Conservation (phyloP, 2,113 vertebrate species). For the Pollimyrus isidori region DNA sequence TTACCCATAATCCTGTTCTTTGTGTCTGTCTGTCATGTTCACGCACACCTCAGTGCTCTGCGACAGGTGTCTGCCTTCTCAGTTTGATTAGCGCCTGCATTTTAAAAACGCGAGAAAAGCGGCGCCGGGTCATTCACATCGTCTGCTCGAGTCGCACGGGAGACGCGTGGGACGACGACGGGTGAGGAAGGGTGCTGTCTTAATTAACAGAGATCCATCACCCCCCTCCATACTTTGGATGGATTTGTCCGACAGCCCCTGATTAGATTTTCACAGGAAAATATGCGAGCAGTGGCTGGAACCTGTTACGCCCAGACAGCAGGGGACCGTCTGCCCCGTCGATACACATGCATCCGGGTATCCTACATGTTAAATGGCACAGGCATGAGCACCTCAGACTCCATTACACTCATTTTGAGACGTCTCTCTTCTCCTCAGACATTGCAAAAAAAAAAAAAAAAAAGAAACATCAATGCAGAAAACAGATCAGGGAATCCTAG, state of each 20-base stretch:
- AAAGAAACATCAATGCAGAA: not conserved
- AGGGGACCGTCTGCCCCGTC: not conserved
- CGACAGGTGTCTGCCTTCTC: not conserved
- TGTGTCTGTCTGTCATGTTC: not conserved
- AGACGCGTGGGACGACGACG: conserved; percentile 20
- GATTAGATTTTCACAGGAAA: conserved; percentile 33
- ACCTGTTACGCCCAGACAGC: conserved; percentile 15
- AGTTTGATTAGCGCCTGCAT: conserved; percentile 1
- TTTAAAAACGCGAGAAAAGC: conserved; percentile 7
- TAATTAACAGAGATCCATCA: conserved; percentile 23
- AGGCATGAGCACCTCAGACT: not conserved
- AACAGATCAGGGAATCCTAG: not conserved
- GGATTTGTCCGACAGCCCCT: conserved; percentile 31
- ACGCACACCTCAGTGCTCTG: not conserved
- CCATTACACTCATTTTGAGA: not conserved
- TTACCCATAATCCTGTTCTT: not conserved
- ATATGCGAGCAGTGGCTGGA: not conserved
- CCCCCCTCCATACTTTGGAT: conserved; percentile 34
- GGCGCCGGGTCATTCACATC: not conserved
- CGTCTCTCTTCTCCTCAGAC: not conserved
- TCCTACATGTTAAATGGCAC: not conserved
- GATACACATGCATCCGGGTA: not conserved
- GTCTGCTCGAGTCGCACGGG: conserved; percentile 27
- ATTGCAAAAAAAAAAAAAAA: not conserved
- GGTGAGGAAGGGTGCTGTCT: not conserved